phyloP scores from a whole-genome alignment of 1,140 invertebrate species.

The Drosophila nikananu region DNA sequence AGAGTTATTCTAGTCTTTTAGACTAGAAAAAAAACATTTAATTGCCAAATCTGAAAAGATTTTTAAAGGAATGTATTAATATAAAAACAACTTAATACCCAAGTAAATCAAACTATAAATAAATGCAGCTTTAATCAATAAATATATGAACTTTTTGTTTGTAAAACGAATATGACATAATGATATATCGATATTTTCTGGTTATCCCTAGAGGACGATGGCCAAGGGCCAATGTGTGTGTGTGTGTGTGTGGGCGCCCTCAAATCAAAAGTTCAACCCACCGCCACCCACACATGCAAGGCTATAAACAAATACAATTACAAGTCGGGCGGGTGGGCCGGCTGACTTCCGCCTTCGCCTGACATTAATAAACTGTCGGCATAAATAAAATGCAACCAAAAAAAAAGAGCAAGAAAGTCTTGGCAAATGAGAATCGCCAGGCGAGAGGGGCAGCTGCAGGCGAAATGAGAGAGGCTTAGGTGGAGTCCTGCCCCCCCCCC shows the following conservation, averaged over 20 bases:
- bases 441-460: not conserved
- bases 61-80: not conserved
- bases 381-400: constrained; percentile 77
- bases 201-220: constrained; percentile 8
- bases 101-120: not conserved
- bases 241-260: constrained; percentile 39
- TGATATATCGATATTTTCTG: not conserved
- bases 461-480: constrained; percentile 20
- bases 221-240: constrained; percentile 43
- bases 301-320: constrained; percentile 78
- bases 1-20: too few relatives aligned
- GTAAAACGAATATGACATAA: not conserved
- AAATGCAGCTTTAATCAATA: not conserved
- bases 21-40: too few relatives aligned
- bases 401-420: constrained; percentile 33
- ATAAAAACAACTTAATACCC: not conserved
- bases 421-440: constrained; percentile 48
- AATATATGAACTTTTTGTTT: not conserved
- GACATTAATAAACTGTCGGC: constrained; percentile 82
- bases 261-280: constrained; percentile 68
- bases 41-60: not conserved
- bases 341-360: constrained; percentile 15
- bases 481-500: not conserved
- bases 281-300: constrained; percentile 21
- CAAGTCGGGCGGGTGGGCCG: constrained; percentile 39